Evolutionary conservation across 2,113 vertebrate genomes (phyloP), one percentile per base, ranked within the genome.

Genomic region (Oncorhynchus clarkii): DNA sequence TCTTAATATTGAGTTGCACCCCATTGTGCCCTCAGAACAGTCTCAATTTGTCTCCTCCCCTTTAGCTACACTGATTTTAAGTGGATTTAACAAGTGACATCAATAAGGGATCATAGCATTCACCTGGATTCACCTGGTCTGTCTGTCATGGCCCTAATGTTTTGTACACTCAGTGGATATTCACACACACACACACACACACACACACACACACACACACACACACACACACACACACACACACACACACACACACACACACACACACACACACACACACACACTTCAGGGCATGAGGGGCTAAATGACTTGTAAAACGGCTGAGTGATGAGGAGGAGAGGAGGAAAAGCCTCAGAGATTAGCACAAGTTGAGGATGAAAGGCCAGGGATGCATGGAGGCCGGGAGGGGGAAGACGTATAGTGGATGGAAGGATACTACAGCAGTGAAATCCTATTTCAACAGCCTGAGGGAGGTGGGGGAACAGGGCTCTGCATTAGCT

Each of bases 381-480:
- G 76, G 66, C 73, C 67, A 51, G 72, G 69, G 45, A 80, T 69
- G 75, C 64, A 60, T 3, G 51, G 67, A 76, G 74, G 68, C 80
- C 20, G 78, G 80, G 75, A 72, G 67, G 2, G 70, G 60, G 68
- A 71, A 82, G 39, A 2, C 11, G 39, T 2, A 3, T 45, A 45
- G 39, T 45, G 39, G 39, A 45, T 45, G 39, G 39, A 45, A 45
- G 39, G 39, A 45, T 45, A 45, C 39, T 45, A 45, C 59, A 13
- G 31, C 12, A 67, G 67, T 14, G 82, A 85, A 88, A 88, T 82
- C 83, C 71, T 71, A 74, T 87, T 84, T 81, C 49, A 67, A 79
- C 62, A 71, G 79, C 74, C 73, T 8, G 48, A 76, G 75, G 81
- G 75, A 68, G 49, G 39, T 0, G 26, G 0, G 8, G 73, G 62